These are phyloP conservation scores for Sebastes vulpes DNA, from an alignment of 2,797 vertebrate genomes.

Conservation along the genomic window DNA sequence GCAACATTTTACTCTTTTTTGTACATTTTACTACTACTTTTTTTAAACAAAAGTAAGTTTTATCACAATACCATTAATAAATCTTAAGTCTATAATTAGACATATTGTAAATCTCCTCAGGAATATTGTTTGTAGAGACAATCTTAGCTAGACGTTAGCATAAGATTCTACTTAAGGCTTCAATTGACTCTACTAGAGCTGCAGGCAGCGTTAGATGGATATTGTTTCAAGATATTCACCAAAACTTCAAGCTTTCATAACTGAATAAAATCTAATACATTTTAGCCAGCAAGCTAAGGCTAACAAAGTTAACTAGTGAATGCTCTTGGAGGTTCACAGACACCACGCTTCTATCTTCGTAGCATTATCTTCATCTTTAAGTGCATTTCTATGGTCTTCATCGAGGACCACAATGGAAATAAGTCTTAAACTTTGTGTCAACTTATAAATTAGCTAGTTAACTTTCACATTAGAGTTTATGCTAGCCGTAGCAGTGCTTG, in stretches of 20 bases:
- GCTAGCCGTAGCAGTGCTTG: background rate
- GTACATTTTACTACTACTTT: too few species aligned
- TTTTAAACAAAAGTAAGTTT: background rate
- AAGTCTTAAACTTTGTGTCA: background rate
- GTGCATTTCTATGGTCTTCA: background rate
- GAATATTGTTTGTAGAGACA: background rate
- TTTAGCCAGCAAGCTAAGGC: background rate
- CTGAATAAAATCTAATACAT: background rate
- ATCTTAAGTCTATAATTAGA: background rate
- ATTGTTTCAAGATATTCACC: background rate
- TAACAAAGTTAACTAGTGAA: background rate
- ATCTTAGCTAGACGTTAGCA: background rate
- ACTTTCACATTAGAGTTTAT: background rate
- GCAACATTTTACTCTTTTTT: background rate
- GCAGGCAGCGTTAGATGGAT: background rate
- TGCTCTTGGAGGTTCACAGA: background rate
- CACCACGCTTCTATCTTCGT: background rate
- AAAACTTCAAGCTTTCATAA: accelerated
- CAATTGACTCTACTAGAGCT: background rate
- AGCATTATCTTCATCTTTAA: background rate
- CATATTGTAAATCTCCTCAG: background rate
- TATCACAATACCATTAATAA: background rate
- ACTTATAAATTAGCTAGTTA: background rate
- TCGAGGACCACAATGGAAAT: background rate
- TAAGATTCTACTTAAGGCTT: background rate